Base-by-base conservation (phyloP, 2,888 invertebrate species). In the Microdon myrmicae region DNA sequence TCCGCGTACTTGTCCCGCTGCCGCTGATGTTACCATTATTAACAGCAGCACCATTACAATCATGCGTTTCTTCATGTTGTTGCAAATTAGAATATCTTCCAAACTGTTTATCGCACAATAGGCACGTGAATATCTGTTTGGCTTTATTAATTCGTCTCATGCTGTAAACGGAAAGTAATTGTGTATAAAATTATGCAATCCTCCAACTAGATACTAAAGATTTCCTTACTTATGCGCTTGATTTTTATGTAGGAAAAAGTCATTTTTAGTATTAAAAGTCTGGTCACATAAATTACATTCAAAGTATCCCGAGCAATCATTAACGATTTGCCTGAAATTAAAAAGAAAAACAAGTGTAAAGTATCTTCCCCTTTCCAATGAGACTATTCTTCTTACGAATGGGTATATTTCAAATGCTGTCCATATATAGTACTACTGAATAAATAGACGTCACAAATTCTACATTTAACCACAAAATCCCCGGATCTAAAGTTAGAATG, bases 171-270 rank as follows among this genome's bases (percentile, higher is more conserved):
- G 23, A 22, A n/a, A n/a, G n/a, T n/a, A n/a, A n/a, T n/a, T n/a
- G n/a, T 2, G 8, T 7, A 13, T 16, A 12, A 7, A 4, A 37
- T 9, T 20, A 20, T 7, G 22, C 12, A 16, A 7, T 3, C 2
- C 4, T 10, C 0, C 2, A 2, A 17, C 6, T 0, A 6, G 1
- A 10, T 0, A 19, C 12, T 8, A 2, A 9, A 8, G 1, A n/a
- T 7, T 14, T 22, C 22, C 17, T 44, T 48, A 64, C 64, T 64
- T 64, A 28, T 64, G 64, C 26, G 47, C 64, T 32, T 64, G 64
- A 37, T 64, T 64, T 20, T 64, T 64, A n/a, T 64, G 64, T 12
- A 64, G 43, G 28, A 64, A 64, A 25, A 64, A 64, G n/a, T 64
- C 64, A 53, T 64, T 64, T 32, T 64, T 64, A 12, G 47, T 64